These are phyloP conservation scores for Drosophila sulfurigaster DNA, from an alignment of 1,140 invertebrate genomes.

Conservation along the genomic window DNA sequence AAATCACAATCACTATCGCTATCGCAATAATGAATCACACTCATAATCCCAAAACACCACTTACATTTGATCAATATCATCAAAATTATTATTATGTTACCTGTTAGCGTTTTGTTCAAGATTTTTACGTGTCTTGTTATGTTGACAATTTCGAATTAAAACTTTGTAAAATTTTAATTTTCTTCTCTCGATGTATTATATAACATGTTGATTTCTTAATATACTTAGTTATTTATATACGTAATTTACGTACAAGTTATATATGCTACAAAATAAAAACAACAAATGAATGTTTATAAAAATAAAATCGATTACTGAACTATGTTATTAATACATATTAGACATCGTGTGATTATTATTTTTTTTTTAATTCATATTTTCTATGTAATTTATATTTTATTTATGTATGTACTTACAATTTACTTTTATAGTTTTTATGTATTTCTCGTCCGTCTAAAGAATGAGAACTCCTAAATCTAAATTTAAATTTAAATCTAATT, in stretches of 20 bases:
- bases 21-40: conserved; percentile 18
- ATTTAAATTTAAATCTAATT: conserved; percentile 4
- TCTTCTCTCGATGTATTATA: conserved; percentile 47
- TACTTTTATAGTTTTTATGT: conserved; percentile 18
- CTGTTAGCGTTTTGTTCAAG: conserved; percentile 55
- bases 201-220: conserved; percentile 38
- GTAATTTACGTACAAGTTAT: conserved; percentile 24
- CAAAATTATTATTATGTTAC: conserved; percentile 54
- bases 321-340: conserved; percentile 53
- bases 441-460: conserved; percentile 27
- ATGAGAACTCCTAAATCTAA: conserved; percentile 2
- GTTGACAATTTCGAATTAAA: conserved; percentile 42
- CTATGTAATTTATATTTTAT: conserved; percentile 59
- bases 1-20: conserved; percentile 15
- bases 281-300: conserved; percentile 29
- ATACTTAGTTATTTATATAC: conserved; percentile 29
- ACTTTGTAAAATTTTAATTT: conserved; percentile 47
- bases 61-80: conserved; percentile 44
- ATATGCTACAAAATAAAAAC: conserved; percentile 10
- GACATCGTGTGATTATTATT: conserved; percentile 49
- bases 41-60: conserved; percentile 18
- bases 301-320: conserved; percentile 48
- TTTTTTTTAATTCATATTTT: conserved; percentile 22
- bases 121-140: conserved; percentile 37
- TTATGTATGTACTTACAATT: conserved; percentile 36